These are phyloP conservation scores for Amblyopsis hoosieri DNA, from an alignment of 2,797 vertebrate species.

Conservation along the genomic window DNA sequence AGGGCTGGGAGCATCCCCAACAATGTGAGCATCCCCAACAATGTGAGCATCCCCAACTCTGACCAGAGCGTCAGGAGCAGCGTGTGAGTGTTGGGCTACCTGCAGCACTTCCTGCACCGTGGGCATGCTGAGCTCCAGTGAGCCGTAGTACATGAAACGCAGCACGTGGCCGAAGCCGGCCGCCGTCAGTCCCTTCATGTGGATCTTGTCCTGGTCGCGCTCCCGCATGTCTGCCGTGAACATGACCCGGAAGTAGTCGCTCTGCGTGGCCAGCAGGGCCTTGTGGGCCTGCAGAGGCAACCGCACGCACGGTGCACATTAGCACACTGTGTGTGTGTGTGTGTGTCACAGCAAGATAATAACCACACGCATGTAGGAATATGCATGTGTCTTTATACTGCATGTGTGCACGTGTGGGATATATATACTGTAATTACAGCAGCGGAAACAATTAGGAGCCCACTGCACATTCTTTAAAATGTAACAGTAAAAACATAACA, in stretches of 20 bases:
- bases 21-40: no score
- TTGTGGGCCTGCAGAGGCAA: slow-evolving; percentile 93
- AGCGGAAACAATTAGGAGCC: no score
- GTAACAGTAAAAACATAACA: no score
- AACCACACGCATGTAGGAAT: no score
- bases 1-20: no score
- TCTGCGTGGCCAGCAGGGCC: slow-evolving; percentile 97
- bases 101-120: slow-evolving; percentile 98
- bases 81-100: slow-evolving; percentile 38
- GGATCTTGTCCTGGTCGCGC: slow-evolving; percentile 98
- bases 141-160: slow-evolving; percentile 99
- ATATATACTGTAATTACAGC: no score
- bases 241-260: slow-evolving; percentile 99
- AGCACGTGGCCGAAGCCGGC: slow-evolving; percentile 97
- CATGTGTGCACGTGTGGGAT: no score
- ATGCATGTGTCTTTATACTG: no score
- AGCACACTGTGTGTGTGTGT: neutral
- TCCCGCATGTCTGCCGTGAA: slow-evolving; percentile 99
- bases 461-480: no score
- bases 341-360: neutral
- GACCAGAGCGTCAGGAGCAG: no score
- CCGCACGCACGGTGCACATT: neutral
- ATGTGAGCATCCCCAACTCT: no score
- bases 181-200: slow-evolving; percentile 97
- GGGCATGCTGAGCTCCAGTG: slow-evolving; percentile 98